Conservation (phyloP, 2,888 invertebrate genomes). For the Belgica antarctica region DNA sequence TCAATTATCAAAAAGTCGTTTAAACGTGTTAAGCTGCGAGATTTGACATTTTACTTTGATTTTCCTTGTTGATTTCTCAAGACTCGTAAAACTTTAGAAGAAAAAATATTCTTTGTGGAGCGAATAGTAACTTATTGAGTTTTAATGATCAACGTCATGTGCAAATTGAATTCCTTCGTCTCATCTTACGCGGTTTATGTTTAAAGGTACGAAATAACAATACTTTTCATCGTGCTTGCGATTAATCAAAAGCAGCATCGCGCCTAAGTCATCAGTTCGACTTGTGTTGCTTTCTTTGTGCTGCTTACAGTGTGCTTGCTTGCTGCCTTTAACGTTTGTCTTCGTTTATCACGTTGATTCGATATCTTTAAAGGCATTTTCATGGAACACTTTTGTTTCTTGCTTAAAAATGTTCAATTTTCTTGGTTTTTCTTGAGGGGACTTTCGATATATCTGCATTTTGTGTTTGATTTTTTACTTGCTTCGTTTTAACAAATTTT, state of each 20-base stretch:
- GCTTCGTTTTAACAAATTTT: not conserved
- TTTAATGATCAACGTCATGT: not conserved
- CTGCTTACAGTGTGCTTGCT: not conserved
- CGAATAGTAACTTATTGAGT: slow-evolving; percentile 7
- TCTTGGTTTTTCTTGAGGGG: slow-evolving; percentile 29
- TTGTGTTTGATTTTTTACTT: slow-evolving; percentile 14
- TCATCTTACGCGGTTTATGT: not conserved
- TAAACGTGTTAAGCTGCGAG: not conserved
- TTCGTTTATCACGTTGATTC: not conserved
- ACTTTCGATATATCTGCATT: slow-evolving; percentile 42
- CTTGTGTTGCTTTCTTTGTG: not conserved
- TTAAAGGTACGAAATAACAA: slow-evolving; percentile 23
- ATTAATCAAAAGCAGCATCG: slow-evolving; percentile 14
- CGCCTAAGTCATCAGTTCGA: not conserved
- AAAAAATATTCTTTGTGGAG: slow-evolving; percentile 1
- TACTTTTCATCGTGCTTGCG: slow-evolving; percentile 14
- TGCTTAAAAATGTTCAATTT: slow-evolving; percentile 17
- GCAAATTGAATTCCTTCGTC: not conserved
- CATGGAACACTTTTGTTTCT: slow-evolving; percentile 18
- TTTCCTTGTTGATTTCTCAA: not conserved
- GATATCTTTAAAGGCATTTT: slow-evolving; percentile 28
- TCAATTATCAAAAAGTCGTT: slow-evolving; percentile 1
- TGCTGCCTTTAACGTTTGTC: slow-evolving; percentile 3
- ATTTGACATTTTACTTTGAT: not conserved
- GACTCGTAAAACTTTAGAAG: not conserved